phyloP scores from a whole-genome alignment of 2,888 invertebrate genomes.

The Pachymerium ferrugineum region DNA sequence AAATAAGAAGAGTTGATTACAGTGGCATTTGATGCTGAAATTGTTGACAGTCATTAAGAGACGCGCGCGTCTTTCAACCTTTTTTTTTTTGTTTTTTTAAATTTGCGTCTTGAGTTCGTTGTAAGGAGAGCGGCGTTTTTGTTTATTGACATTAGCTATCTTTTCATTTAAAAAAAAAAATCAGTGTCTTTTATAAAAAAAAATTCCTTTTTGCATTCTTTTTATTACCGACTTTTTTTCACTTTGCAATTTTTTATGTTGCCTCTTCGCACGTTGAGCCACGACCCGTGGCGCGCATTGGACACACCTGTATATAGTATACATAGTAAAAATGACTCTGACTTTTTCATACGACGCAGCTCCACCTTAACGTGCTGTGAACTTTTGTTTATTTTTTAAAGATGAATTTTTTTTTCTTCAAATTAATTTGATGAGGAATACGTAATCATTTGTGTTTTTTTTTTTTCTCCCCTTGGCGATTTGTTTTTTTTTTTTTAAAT shows the following conservation, averaged over 20 bases:
- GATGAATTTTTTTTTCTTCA: not conserved
- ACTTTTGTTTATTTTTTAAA: slow-evolving; percentile 16
- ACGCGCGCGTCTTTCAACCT: slow-evolving; percentile 21
- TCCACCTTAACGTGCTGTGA: slow-evolving; percentile 27
- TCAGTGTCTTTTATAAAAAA: not conserved
- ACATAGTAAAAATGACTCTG: slow-evolving; percentile 16
- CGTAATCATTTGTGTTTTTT: slow-evolving; percentile 24
- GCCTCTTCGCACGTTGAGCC: slow-evolving; percentile 27
- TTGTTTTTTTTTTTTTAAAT: too few species aligned
- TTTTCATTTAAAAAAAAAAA: not conserved
- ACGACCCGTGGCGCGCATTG: slow-evolving; percentile 24
- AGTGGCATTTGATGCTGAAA: not conserved
- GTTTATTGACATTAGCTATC: not conserved
- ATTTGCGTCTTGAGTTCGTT: slow-evolving; percentile 16
- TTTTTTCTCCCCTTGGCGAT: slow-evolving; percentile 16
- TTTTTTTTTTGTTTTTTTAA: not conserved
- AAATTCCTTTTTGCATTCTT: not conserved
- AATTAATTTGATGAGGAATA: slow-evolving; percentile 1
- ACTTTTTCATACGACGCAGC: slow-evolving; percentile 27
- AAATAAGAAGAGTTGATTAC: slow-evolving; percentile 20
- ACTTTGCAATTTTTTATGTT: slow-evolving; percentile 1
- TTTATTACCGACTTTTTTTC: not conserved
- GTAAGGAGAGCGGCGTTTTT: slow-evolving; percentile 10
- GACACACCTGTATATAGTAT: slow-evolving; percentile 27
- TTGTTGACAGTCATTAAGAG: slow-evolving; percentile 2